Conservation (phyloP, 2,797 vertebrate species). For the Urophycis tenuis region DNA sequence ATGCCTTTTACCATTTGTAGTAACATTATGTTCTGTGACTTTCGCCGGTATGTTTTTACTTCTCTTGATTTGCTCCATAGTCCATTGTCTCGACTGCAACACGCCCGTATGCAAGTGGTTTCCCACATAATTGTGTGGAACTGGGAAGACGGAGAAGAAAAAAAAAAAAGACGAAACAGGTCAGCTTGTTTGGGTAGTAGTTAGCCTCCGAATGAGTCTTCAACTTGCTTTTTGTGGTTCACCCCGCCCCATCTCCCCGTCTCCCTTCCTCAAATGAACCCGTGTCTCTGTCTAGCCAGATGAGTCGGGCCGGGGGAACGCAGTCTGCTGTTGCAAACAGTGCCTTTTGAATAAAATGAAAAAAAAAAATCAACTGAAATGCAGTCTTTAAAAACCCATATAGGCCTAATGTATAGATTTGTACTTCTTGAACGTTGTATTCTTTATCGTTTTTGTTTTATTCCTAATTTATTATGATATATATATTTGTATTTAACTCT, state of each 20-base stretch:
- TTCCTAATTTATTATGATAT: conserved; percentile 60
- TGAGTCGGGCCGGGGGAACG: conserved; percentile 52
- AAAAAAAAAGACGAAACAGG: conserved; percentile 8
- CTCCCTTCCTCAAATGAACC: conserved; percentile 56
- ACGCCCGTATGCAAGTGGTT: conserved; percentile 40
- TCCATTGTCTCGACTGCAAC: conserved; percentile 36
- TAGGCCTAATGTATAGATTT: conserved; percentile 72
- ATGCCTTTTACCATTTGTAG: conserved; percentile 47
- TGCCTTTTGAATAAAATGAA: conserved; percentile 74
- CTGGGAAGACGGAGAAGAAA: conserved; percentile 49
- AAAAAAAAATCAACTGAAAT: conserved; percentile 70
- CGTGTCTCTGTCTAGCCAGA: conserved; percentile 45
- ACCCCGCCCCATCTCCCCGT: conserved; percentile 23
- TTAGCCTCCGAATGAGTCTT: conserved; percentile 61
- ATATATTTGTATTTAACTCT: conserved; percentile 67
- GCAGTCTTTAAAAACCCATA: conserved; percentile 69
- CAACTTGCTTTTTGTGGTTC: conserved; percentile 28
- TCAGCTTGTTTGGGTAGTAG: conserved; percentile 47
- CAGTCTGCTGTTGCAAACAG: conserved; percentile 73
- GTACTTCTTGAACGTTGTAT: conserved; percentile 48
- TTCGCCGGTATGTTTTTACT: not conserved
- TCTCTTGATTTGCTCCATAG: conserved; percentile 42
- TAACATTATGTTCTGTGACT: conserved; percentile 22
- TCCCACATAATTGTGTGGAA: conserved; percentile 21
- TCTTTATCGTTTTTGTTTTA: conserved; percentile 37